A percentile compares a stretch with the other conserved stretches of the same genome.
Evolutionary conservation across 1,140 invertebrate species (phyloP).

Genomic region (Chionoecetes opilio): DNA sequence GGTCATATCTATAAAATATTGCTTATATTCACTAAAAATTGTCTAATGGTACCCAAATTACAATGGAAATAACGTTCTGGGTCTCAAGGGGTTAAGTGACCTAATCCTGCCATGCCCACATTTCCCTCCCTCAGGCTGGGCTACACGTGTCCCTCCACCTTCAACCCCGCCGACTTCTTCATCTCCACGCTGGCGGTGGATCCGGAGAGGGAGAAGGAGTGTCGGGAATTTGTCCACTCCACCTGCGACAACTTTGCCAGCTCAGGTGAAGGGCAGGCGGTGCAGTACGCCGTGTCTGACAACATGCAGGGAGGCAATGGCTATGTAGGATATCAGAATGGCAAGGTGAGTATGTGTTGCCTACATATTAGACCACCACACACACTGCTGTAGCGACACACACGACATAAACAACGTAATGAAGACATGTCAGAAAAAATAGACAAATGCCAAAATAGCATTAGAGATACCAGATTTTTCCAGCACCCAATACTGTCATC

Average conservation of each 20-base stretch:
- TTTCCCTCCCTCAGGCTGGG: conserved; percentile 82
- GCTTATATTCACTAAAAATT: too few relatives aligned
- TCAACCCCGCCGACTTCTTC: conserved; percentile 98
- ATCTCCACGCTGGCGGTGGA: conserved; percentile 95
- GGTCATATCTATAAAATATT: too few relatives aligned
- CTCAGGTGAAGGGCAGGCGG: conserved; percentile 86
- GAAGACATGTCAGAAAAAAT: too few relatives aligned
- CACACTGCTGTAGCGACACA: too few relatives aligned
- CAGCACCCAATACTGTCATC: too few relatives aligned
- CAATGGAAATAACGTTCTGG: too few relatives aligned
- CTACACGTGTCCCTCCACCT: conserved; percentile 87
- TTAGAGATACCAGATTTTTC: too few relatives aligned
- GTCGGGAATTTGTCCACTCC: conserved; percentile 86
- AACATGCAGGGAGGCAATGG: not conserved
- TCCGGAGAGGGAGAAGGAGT: conserved; percentile 90
- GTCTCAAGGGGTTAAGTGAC: too few relatives aligned
- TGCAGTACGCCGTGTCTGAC: conserved; percentile 58
- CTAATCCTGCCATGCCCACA: not conserved
- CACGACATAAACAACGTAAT: too few relatives aligned
- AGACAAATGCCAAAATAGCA: too few relatives aligned
- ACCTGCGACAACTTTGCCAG: conserved; percentile 90
- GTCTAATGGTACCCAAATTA: too few relatives aligned
- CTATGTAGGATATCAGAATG: not conserved
- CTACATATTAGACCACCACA: too few relatives aligned
- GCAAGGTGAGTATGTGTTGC: not conserved